A percentile compares a stretch with the other conserved stretches of the same genome.
Conservation (phyloP, 2,888 invertebrate genomes). For the Linyphia triangularis region DNA sequence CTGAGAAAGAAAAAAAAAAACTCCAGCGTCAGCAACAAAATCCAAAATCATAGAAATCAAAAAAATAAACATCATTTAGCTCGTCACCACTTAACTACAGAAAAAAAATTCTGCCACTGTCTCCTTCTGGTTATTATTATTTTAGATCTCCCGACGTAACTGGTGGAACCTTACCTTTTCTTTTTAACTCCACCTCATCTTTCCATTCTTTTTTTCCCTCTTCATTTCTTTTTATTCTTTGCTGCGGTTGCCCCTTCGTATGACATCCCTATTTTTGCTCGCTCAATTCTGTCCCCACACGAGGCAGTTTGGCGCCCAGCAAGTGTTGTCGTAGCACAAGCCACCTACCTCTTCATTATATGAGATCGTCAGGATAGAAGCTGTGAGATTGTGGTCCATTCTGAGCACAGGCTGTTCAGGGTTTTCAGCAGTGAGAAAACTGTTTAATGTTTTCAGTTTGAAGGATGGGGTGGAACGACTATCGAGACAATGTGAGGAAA, state of each 20-base stretch:
- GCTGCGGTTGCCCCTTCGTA: constrained; percentile 55
- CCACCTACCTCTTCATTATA: background rate
- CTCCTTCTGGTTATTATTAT: constrained; percentile 28
- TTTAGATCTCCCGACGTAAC: background rate
- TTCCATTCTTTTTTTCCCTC: background rate
- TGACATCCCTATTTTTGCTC: constrained; percentile 67
- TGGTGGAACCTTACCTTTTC: background rate
- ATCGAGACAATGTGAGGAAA: constrained; percentile 4
- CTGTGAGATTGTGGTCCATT: background rate
- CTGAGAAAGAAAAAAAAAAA: background rate
- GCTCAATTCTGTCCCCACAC: background rate
- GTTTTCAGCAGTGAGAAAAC: background rate
- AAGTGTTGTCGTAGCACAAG: too few species aligned
- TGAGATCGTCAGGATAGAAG: background rate
- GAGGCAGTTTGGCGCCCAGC: constrained; percentile 22
- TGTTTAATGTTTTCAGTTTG: background rate
- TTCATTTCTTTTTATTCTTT: constrained; percentile 32
- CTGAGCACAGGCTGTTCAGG: background rate
- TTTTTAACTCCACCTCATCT: background rate
- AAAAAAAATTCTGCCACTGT: background rate
- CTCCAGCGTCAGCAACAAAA: constrained; percentile 10
- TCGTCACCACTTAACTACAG: background rate
- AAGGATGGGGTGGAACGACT: background rate
- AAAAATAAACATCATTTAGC: background rate
- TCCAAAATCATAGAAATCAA: background rate